phyloP scores from a whole-genome alignment of 2,113 vertebrate genomes.

The Hyperopisus bebe region DNA sequence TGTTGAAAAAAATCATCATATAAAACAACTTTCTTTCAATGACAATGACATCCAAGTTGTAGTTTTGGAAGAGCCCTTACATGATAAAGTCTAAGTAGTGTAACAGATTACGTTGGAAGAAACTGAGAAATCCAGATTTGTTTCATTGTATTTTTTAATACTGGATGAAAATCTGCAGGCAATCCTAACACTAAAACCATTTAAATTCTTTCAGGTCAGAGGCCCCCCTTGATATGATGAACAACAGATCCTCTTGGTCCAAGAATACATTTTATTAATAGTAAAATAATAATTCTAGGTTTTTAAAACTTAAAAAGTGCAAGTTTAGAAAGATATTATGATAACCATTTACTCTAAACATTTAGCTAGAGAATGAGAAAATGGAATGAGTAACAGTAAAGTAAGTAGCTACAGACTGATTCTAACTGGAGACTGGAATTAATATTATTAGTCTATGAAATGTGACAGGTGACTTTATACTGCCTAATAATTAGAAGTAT shows the following conservation, averaged over 20 bases:
- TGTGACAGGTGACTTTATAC: conserved; percentile 8
- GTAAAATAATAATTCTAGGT: not conserved
- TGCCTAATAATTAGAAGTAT: not conserved
- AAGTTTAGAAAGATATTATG: not conserved
- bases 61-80: not conserved
- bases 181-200: not conserved
- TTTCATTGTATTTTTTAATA: not conserved
- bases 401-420: not conserved
- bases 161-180: not conserved
- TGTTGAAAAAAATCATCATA: not conserved
- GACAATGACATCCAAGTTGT: not conserved
- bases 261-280: not conserved
- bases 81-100: not conserved
- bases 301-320: not conserved
- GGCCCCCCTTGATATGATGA: not conserved
- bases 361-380: not conserved
- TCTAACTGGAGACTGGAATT: conserved; percentile 1
- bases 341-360: not conserved
- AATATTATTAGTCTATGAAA: not conserved
- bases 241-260: not conserved
- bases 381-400: not conserved
- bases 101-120: not conserved
- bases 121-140: not conserved
- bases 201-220: not conserved
- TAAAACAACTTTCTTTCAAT: not conserved